phyloP scores from a whole-genome alignment of 2,113 vertebrate species.

The Campylorhamphus procurvoides region DNA sequence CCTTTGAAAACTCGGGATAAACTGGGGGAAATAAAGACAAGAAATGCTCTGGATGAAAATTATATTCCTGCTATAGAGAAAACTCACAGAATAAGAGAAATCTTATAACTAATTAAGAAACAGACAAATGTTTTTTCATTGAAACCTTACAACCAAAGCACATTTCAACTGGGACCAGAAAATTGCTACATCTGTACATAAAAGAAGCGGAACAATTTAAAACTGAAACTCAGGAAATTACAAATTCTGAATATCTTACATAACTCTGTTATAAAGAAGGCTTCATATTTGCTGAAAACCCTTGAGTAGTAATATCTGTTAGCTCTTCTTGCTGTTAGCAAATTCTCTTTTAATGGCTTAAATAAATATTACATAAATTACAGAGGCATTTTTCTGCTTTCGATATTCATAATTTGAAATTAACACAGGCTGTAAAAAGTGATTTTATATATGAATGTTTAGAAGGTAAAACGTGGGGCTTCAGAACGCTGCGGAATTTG shows the following conservation, averaged over 20 bases:
- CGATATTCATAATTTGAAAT: constrained; percentile 38
- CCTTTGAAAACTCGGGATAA: constrained; percentile 19
- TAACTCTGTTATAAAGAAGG: constrained; percentile 11
- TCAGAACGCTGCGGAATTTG: constrained; percentile 3
- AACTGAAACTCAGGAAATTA: constrained; percentile 51
- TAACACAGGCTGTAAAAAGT: neutral
- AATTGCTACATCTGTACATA: constrained; percentile 39
- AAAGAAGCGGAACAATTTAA: constrained; percentile 44
- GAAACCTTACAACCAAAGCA: constrained; percentile 39
- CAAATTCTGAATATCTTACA: constrained; percentile 11
- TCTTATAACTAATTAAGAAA: constrained; percentile 59
- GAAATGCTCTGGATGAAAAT: neutral
- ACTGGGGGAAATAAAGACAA: neutral
- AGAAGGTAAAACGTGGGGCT: neutral
- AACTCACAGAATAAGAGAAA: neutral
- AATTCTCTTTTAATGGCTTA: constrained; percentile 8
- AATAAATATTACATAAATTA: constrained; percentile 55
- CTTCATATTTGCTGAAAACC: constrained; percentile 37
- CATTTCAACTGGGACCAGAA: constrained; percentile 22
- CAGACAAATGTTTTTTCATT: constrained; percentile 15
- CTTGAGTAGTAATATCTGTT: constrained; percentile 5
- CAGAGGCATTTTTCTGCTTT: constrained; percentile 13
- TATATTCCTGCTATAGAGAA: neutral
- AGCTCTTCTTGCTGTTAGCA: neutral
- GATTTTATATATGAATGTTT: neutral